phyloP scores from a whole-genome alignment of 2,888 invertebrate genomes.

The Drosophila fulvimacula region DNA sequence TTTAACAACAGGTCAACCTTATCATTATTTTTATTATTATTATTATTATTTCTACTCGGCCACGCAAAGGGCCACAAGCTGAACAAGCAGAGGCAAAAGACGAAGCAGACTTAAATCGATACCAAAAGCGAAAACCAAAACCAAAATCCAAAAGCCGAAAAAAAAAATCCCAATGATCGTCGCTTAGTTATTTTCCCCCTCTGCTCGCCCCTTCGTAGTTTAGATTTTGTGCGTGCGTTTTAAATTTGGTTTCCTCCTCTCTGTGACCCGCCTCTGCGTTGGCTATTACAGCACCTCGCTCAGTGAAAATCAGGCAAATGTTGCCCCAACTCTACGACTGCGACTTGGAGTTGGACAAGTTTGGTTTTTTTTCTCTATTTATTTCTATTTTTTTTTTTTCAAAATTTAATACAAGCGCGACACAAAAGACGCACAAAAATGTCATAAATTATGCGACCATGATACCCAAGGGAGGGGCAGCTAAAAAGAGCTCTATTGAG shows the following conservation, averaged over 20 bases:
- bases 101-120: constrained; percentile 53
- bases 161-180: constrained; percentile 70
- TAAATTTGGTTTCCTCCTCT: constrained; percentile 57
- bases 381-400: constrained; percentile 28
- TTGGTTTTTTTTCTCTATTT: constrained; percentile 36
- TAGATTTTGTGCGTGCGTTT: constrained; percentile 74
- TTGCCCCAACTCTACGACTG: constrained; percentile 50
- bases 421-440: constrained; percentile 82
- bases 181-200: constrained; percentile 58
- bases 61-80: constrained; percentile 46
- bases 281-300: constrained; percentile 50
- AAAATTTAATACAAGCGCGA: constrained; percentile 79
- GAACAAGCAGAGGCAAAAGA: constrained; percentile 12
- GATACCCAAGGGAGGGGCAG: constrained; percentile 70
- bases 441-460: constrained; percentile 82
- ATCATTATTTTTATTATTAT: constrained; percentile 82
- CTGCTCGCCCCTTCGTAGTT: constrained; percentile 34
- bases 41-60: constrained; percentile 74
- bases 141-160: constrained; percentile 29
- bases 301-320: constrained; percentile 73
- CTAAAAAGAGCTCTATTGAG: constrained; percentile 61
- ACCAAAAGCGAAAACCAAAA: constrained; percentile 57
- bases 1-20: constrained; percentile 83
- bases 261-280: constrained; percentile 10
- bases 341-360: constrained; percentile 51